Conservation (phyloP, 2,113 vertebrate genomes). For the Pteronura brasiliensis region DNA sequence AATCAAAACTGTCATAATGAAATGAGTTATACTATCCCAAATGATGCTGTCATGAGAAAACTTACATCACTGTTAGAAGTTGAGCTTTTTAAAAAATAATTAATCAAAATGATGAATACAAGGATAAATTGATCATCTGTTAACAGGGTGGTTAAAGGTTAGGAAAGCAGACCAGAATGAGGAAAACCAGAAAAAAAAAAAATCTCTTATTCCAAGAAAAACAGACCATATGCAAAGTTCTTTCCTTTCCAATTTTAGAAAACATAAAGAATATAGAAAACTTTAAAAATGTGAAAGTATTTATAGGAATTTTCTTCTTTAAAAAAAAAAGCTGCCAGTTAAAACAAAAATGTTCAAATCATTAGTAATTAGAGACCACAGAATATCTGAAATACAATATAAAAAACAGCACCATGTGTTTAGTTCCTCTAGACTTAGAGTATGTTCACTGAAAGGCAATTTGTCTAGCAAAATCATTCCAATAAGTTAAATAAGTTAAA, state of each 20-base stretch:
- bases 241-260: constrained; percentile 28
- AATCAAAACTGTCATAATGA: neutral
- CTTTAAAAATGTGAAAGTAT: neutral
- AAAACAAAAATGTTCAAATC: constrained; percentile 34
- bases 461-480: constrained; percentile 15
- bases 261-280: constrained; percentile 38
- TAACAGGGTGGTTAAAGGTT: constrained; percentile 34
- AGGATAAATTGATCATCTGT: constrained; percentile 37
- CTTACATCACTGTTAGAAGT: constrained; percentile 1
- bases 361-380: neutral
- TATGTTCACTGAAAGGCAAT: neutral
- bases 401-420: neutral
- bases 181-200: neutral
- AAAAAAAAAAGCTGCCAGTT: neutral
- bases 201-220: constrained; percentile 1
- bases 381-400: constrained; percentile 2
- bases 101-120: constrained; percentile 19
- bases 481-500: neutral
- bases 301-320: constrained; percentile 20
- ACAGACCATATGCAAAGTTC: constrained; percentile 30
- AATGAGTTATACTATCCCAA: neutral
- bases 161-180: constrained; percentile 8
- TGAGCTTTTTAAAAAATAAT: constrained; percentile 3
- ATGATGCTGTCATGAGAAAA: neutral
- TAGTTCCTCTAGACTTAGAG: neutral